Evolutionary conservation across 2,113 vertebrate species (phyloP), one percentile per base, ranked within the genome.

Genomic region (Beaufortia kweichowensis): DNA sequence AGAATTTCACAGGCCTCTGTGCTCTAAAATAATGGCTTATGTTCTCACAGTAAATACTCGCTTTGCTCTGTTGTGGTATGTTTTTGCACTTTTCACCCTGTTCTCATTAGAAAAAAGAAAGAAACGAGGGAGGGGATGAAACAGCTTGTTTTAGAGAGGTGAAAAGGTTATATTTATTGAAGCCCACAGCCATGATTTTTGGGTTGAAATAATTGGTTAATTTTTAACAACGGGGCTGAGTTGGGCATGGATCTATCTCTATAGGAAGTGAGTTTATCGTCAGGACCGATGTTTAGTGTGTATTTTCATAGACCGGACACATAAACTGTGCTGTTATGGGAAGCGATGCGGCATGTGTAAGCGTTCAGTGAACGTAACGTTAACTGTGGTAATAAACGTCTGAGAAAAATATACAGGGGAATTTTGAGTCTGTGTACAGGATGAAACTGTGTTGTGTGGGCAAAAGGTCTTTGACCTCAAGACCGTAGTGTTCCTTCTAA

Each of bases 51-150:
- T 82, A 85, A 86, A 86, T 86, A 85, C 66, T 71, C 0, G 69
- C 82, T 84, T 71, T 61, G 78, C 84, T 85, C 84, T 86, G 82
- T 85, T 85, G 83, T 83, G 85, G 81, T 83, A 79, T 78, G 82
- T 85, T 85, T 86, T 84, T 86, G 84, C 82, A 84, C 85, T 87
- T 87, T 87, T 85, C 85, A 87, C 85, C 85, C 85, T 81, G 71
- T 69, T 74, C 79, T 84, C 78, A 67, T 85, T 83, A 79, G 70
- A 81, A 79, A 76, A 77, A 82, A 72, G 81, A 77, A 63, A 63
- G 66, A 53, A 29, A 69, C 48, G 65, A 70, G 53, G 65, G 48
- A 74, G 57, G 66, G 23, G 64, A 74, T 55, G 78, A 66, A 46
- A 33, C 11, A 46, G 67, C 61, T 61, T 61, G 75, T 82, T 82